These are phyloP conservation scores for Rallus crepitans DNA, from an alignment of 2,797 vertebrate species.

Conservation along the genomic window DNA sequence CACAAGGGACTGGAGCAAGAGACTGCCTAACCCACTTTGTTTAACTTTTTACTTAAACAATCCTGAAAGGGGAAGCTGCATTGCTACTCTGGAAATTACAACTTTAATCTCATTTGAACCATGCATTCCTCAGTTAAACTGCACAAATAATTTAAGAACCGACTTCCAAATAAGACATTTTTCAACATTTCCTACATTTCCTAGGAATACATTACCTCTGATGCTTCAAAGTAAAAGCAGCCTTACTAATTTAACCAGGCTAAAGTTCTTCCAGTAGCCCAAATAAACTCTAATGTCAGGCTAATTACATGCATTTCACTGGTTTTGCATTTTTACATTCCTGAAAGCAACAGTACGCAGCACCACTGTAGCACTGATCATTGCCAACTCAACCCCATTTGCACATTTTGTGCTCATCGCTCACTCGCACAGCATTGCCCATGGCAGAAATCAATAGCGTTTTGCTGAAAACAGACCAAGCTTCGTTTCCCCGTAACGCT, in stretches of 20 bases:
- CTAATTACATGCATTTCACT: neutral
- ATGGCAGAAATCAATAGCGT: neutral
- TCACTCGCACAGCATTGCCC: neutral
- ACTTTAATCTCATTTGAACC: constrained; percentile 54
- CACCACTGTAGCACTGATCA: neutral
- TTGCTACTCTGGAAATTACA: constrained; percentile 47
- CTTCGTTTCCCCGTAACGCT: neutral
- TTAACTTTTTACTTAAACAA: constrained; percentile 66
- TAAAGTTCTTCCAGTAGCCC: constrained; percentile 34
- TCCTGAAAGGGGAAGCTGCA: constrained; percentile 46
- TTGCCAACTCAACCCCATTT: neutral
- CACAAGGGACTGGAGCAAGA: constrained; percentile 39
- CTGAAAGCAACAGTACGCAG: neutral
- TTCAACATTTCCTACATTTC: constrained; percentile 48
- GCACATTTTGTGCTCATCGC: neutral
- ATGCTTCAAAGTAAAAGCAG: constrained; percentile 14
- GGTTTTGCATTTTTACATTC: neutral
- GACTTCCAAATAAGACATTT: constrained; percentile 18
- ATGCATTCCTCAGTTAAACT: constrained; percentile 18
- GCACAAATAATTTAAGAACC: constrained; percentile 50
- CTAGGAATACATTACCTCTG: neutral
- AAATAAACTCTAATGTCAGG: neutral
- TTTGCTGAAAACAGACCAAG: neutral
- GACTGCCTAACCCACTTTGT: constrained; percentile 52
- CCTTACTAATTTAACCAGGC: neutral